Evolutionary conservation across 2,888 invertebrate genomes (phyloP).

Genomic region (Drosophila greeni): DNA sequence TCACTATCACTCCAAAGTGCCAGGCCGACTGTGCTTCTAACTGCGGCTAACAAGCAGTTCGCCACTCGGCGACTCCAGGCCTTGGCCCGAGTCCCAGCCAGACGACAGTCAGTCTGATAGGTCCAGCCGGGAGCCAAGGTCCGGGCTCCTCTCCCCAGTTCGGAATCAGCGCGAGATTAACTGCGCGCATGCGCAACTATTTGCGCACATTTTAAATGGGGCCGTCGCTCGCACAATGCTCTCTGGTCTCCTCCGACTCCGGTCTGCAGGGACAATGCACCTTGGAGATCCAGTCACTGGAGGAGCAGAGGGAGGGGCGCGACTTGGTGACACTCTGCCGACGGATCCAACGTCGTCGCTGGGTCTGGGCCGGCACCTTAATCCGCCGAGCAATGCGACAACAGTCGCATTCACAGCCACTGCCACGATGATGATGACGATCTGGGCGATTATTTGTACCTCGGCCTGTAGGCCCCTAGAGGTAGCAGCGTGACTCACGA

Average conservation of each 20-base stretch:
- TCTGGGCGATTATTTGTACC: constrained; percentile 63
- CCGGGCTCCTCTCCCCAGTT: not conserved
- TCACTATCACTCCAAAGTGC: constrained; percentile 78
- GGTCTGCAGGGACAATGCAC: constrained; percentile 48
- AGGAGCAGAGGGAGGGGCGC: not conserved
- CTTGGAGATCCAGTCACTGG: constrained; percentile 49
- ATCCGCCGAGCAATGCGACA: constrained; percentile 67
- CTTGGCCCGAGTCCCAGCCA: constrained; percentile 15
- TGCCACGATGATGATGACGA: constrained; percentile 57
- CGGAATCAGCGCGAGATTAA: constrained; percentile 60
- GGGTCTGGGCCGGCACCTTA: constrained; percentile 65
- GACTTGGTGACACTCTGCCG: constrained; percentile 59
- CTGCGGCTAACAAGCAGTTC: constrained; percentile 57
- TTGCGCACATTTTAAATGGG: constrained; percentile 76
- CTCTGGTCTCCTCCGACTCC: constrained; percentile 5
- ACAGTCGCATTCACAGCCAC: constrained; percentile 22
- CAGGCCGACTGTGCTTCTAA: constrained; percentile 54
- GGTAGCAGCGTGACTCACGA: constrained; percentile 29
- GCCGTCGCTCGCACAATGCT: constrained; percentile 50
- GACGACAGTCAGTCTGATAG: constrained; percentile 70
- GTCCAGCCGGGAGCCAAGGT: constrained; percentile 7
- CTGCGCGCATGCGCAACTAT: constrained; percentile 73
- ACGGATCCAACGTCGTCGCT: constrained; percentile 56
- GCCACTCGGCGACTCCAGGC: constrained; percentile 18
- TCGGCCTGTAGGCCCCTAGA: constrained; percentile 19